Evolutionary conservation across 2,888 invertebrate genomes (phyloP), one percentile per base, ranked within the genome.

Genomic region (Leucophenga montana): DNA sequence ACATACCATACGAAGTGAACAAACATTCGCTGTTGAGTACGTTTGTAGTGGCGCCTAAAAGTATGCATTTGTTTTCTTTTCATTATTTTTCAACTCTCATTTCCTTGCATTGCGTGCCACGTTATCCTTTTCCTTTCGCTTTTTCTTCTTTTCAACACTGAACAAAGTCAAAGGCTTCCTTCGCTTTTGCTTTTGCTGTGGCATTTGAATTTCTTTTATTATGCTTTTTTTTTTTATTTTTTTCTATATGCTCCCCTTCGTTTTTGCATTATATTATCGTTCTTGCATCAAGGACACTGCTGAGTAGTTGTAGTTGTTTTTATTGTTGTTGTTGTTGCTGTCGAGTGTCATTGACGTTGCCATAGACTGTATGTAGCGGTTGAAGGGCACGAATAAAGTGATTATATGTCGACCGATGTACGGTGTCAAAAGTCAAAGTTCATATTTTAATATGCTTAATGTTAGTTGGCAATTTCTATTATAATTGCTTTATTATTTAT

Each of bases 61-160:
- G 62, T 48, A 48, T 64, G 48, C 62, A 22, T 39, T 64, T 64
- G 62, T 64, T 64, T 64, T 64, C 62, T 48, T 64, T 64, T 64
- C 62, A 64, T 64, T 64, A 64, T 48, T 61, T 61, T 61, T 44
- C 39, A 18, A 13, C 33, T 61, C 27, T 39, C 18, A 44, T 44
- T 9, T 61, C 22, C 27, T 6, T 61, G 27, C 61, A 46, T 46
- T 46, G n/a, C 16, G 4, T 50, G 4, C 16, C 50, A 50, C 14
- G 8, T 18, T 50, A 39, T 39, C 39, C 5, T 39, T 59, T 61
- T 33, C 9, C 27, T 61, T 39, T 39, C 6, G 16, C 16, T 61
- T 33, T 11, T n/a, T 61, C 33, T 61, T 33, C 61, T 4, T 44
- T 61, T 50, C 6, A 20, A 20, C 56, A 56, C 27, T 27, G 9